A percentile compares a stretch with the other conserved stretches of the same genome.
Conservation (phyloP, 2,797 vertebrate genomes). For the Aplochiton taeniatus region DNA sequence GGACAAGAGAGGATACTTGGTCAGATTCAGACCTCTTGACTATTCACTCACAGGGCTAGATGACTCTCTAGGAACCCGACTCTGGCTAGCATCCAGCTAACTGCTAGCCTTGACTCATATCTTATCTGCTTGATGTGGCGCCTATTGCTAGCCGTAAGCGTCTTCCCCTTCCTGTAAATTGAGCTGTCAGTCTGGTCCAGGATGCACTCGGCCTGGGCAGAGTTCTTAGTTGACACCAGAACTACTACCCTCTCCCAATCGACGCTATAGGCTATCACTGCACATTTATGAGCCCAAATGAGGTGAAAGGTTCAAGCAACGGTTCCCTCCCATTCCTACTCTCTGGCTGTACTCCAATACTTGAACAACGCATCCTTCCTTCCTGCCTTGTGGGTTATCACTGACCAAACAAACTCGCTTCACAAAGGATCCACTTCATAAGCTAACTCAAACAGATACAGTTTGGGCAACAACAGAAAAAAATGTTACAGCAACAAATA, state of each 20-base stretch:
- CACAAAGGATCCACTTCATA: constrained; percentile 24
- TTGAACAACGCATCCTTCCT: constrained; percentile 63
- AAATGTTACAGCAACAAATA: too few relatives aligned
- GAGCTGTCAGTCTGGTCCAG: constrained; percentile 11
- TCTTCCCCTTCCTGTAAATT: constrained; percentile 14
- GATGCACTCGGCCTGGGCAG: neutral
- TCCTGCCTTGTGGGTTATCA: constrained; percentile 43
- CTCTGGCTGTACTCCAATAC: constrained; percentile 51
- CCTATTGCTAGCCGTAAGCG: neutral
- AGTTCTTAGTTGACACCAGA: neutral
- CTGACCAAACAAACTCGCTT: constrained; percentile 10
- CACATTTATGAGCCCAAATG: constrained; percentile 31
- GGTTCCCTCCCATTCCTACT: constrained; percentile 15
- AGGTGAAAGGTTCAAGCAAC: constrained; percentile 27
- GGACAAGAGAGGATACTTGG: too few relatives aligned
- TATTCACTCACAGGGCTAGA: neutral
- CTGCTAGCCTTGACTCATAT: too few relatives aligned
- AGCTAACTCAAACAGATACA: too few relatives aligned
- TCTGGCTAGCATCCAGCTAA: too few relatives aligned
- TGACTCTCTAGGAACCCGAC: neutral
- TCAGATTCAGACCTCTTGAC: too few relatives aligned
- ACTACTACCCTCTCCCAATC: neutral
- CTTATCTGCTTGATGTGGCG: neutral
- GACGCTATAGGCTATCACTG: constrained; percentile 9
- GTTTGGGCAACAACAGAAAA: too few relatives aligned